Conservation (phyloP, 2,797 vertebrate genomes). For the Clarias pachynema region DNA sequence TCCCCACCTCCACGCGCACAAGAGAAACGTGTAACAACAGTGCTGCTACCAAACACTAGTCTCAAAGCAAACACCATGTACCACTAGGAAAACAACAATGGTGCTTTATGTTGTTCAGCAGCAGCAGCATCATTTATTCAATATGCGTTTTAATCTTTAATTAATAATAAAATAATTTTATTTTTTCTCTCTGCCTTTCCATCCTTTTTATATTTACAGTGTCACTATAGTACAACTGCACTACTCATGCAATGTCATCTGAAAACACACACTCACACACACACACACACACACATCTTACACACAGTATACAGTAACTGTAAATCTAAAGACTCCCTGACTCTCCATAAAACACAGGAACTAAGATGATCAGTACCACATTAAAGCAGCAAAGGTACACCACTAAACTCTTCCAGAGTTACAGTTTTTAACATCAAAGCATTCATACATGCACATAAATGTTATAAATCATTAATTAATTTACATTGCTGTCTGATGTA, state of each 20-base stretch:
- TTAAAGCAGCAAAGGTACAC: neutral
- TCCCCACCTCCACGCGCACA: neutral
- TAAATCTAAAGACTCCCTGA: neutral
- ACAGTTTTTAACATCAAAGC: neutral
- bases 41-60: slow-evolving; percentile 18
- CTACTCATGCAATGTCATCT: neutral
- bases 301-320: neutral
- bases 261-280: neutral
- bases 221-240: neutral
- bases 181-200: neutral
- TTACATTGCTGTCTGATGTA: neutral
- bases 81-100: neutral
- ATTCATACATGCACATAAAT: neutral
- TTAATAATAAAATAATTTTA: neutral
- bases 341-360: slow-evolving; percentile 1
- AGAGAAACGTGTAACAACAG: neutral
- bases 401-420: neutral
- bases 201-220: neutral
- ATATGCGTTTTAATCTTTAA: neutral
- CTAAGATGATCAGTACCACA: slow-evolving; percentile 1
- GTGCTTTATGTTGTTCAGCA: neutral
- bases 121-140: neutral
- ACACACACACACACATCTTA: neutral
- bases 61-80: neutral
- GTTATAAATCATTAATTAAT: neutral